Percentiles rank a stretch among this genome's conserved stretches.
These are phyloP conservation scores for Eumeta japonica DNA, from an alignment of 1,140 invertebrate species.

Conservation along the genomic window DNA sequence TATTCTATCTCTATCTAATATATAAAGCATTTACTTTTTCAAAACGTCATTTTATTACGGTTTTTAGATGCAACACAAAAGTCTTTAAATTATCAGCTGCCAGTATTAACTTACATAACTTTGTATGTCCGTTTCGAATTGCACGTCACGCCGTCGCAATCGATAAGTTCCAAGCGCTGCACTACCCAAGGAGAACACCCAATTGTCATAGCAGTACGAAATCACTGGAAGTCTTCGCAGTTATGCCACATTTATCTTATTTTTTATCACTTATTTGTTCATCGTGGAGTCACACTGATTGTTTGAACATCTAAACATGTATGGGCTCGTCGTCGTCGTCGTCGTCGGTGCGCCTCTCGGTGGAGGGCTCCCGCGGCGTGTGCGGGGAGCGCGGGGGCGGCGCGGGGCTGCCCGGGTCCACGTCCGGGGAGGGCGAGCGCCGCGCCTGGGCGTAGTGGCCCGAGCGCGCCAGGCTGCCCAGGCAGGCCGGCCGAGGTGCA, in stretches of 20 bases:
- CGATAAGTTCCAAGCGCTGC: too few relatives aligned
- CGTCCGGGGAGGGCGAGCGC: slow-evolving; percentile 52
- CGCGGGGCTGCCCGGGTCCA: slow-evolving; percentile 65
- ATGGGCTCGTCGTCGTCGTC: slow-evolving; percentile 50
- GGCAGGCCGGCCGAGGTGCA: slow-evolving; percentile 61
- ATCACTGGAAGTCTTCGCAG: too few relatives aligned
- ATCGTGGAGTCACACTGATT: too few relatives aligned
- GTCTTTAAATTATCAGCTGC: not conserved
- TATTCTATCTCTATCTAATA: too few relatives aligned
- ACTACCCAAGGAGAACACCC: too few relatives aligned
- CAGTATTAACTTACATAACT: not conserved
- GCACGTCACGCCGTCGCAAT: too few relatives aligned
- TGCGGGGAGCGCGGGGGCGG: slow-evolving; percentile 53
- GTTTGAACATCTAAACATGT: slow-evolving; percentile 50
- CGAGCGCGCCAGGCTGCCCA: slow-evolving; percentile 60
- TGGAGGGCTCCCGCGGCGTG: slow-evolving; percentile 42
- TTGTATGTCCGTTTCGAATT: too few relatives aligned
- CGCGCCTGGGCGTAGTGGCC: slow-evolving; percentile 64
- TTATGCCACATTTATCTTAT: too few relatives aligned
- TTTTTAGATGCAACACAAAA: slow-evolving; percentile 2
- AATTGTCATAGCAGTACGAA: too few relatives aligned
- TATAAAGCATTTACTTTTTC: too few relatives aligned
- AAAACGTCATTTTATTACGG: slow-evolving; percentile 3
- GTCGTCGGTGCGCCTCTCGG: slow-evolving; percentile 39
- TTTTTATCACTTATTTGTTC: too few relatives aligned